Evolutionary conservation across 2,113 vertebrate genomes (phyloP).

Genomic region (Ptychochromis oligacanthus): DNA sequence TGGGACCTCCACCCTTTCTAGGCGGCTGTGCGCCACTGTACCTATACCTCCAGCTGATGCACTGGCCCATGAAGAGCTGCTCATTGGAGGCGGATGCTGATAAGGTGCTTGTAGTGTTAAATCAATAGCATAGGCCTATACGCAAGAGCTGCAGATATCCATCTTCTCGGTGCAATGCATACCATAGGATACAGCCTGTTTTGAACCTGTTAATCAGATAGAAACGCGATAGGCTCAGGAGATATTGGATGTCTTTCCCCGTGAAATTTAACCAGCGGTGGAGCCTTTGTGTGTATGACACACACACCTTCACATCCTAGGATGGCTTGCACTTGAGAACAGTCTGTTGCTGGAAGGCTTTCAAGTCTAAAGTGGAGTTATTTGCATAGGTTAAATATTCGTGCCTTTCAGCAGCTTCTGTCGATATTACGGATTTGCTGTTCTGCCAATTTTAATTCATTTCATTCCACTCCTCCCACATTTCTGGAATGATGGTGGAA

Average conservation of each 20-base stretch:
- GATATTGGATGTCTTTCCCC: not conserved
- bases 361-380: constrained; percentile 62
- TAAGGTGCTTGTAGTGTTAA: constrained; percentile 52
- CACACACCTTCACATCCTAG: constrained; percentile 25
- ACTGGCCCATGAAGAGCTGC: constrained; percentile 44
- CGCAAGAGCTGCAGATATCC: constrained; percentile 48
- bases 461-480: constrained; percentile 64
- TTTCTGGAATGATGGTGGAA: constrained; percentile 41
- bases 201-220: constrained; percentile 55
- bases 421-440: constrained; percentile 62
- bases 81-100: constrained; percentile 41
- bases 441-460: constrained; percentile 65
- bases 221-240: constrained; percentile 29
- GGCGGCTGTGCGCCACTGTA: constrained; percentile 20
- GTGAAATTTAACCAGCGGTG: constrained; percentile 26
- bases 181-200: constrained; percentile 17
- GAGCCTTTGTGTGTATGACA: constrained; percentile 1
- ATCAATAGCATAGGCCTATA: constrained; percentile 53
- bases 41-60: constrained; percentile 47
- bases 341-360: constrained; percentile 58
- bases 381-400: constrained; percentile 73
- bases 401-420: constrained; percentile 47
- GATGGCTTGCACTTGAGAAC: constrained; percentile 39
- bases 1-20: constrained; percentile 29
- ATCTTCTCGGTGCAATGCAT: constrained; percentile 33